Base-by-base conservation (phyloP, 2,888 invertebrate genomes). In the Abrostola tripartita region DNA sequence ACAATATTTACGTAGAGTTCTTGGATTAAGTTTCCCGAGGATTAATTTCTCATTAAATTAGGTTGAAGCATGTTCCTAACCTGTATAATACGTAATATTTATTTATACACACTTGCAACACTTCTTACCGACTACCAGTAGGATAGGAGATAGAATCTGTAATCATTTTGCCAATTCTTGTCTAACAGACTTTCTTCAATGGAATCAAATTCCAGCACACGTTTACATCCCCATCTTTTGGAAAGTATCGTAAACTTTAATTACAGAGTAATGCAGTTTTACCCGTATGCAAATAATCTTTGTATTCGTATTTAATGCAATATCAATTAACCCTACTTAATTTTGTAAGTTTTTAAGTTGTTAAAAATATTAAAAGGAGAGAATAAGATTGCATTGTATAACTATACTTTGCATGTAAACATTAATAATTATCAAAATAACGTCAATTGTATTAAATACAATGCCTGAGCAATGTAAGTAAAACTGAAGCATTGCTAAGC, bases 401-500 rank as follows among this genome's bases (percentile, higher is more conserved):
- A 84, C 79, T 88, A 87, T 89, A 90, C 90, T 91, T 90, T 92
- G 91, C 92, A 90, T 78, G 61, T 86, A 86, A 47, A 83, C 83
- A 73, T 86, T 54, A 35, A 70, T 77, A 51, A 73, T 68, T 84
- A 85, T 84, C 84, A 85, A 85, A 79, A 82, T 63, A 84, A 86
- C 84, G 91, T 92, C 92, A 90, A 92, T 93, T 94, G 94, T 94
- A 94, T 93, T 70, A 82, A 90, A 94, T 93, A 93, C 94, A 93
- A 92, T 91, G 80, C 86, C 68, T 84, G 77, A 79, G 83, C 87
- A 85, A 86, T 88, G 85, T 79, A 66, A 83, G 87, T 85, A 49
- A 81, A 83, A 86, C 87, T 85, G 74, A 83, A 82, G 77, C 90
- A 87, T 88, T 88, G 91, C 87, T 84, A 57, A 63, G 50, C 63